Evolutionary conservation across 2,113 vertebrate genomes (phyloP).

Genomic region (Lampris incognitus): DNA sequence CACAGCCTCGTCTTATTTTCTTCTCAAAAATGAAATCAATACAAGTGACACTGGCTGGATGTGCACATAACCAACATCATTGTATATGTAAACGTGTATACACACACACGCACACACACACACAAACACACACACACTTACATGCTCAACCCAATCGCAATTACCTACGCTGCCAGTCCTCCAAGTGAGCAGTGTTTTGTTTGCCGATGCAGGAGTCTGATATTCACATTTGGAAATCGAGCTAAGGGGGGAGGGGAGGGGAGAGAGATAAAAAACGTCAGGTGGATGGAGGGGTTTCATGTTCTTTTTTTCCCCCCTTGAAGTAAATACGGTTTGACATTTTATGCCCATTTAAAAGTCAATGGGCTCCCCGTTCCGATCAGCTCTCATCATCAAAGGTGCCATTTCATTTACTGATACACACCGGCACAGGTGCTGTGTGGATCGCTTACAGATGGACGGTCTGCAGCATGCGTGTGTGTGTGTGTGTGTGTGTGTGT

Average conservation of each 20-base stretch:
- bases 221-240: constrained; percentile 49
- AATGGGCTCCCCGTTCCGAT: constrained; percentile 55
- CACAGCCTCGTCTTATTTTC: constrained; percentile 46
- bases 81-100: not conserved
- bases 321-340: constrained; percentile 71
- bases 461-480: not conserved
- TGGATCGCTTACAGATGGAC: constrained; percentile 13
- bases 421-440: constrained; percentile 43
- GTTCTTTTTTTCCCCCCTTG: constrained; percentile 21
- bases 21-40: constrained; percentile 62
- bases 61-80: not conserved
- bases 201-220: constrained; percentile 52
- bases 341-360: constrained; percentile 71
- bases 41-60: constrained; percentile 42
- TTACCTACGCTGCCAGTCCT: constrained; percentile 55
- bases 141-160: constrained; percentile 59
- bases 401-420: constrained; percentile 53
- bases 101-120: not conserved
- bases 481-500: not conserved
- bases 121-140: constrained; percentile 47
- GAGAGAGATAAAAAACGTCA: constrained; percentile 4
- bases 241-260: not conserved
- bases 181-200: constrained; percentile 50
- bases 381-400: constrained; percentile 58
- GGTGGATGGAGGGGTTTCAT: constrained; percentile 3